Base-by-base conservation (phyloP, 2,113 vertebrate genomes). In the Pipra filicauda region DNA sequence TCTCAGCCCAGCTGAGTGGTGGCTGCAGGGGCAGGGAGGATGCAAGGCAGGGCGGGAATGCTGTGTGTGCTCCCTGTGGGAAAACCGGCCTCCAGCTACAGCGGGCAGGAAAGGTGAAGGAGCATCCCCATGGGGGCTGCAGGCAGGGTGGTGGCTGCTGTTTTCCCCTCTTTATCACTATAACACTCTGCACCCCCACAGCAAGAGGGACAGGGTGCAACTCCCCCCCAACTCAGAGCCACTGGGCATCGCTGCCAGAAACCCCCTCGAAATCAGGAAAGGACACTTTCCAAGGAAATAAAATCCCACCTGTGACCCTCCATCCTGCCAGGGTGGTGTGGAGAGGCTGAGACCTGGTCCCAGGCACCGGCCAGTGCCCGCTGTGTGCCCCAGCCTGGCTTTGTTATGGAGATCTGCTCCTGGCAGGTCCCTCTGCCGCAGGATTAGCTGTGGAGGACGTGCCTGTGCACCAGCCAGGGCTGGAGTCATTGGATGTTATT, bases 31-130 rank as follows among this genome's bases (percentile, higher is more conserved):
- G 19, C 0, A 5, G 57, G 24, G 57, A 62, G 43, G 49, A 39
- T 14, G 28, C 51, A 23, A n/a, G 62, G 76, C 48, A 61, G 48
- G n/a, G 61, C 9, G 8, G 46, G 24, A 20, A 12, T 1, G 26
- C 37, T 11, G 17, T 6, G 12, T 0, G 3, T 6, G 54, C 54
- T 88, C 83, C 28, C 3, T 0, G 39, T 8, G 6, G 43, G 59
- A 66, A 74, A 77, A 69, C 2, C 55, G 61, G 44, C 35, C 61
- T 52, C 61, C 13, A 8, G 55, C n/a, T 20, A 11, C 0, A 0
- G 4, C 1, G 10, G 17, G 28, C 16, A 44, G n/a, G 7, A 58
- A 35, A 46, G 2, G 3, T 4, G 15, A 39, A 55, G 67, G 12
- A 89, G 39, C 39, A 55, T 17, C 13, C 11, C 10, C 16, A 10